Evolutionary conservation across 2,888 invertebrate species (phyloP).

Genomic region (Cephus spinipes): DNA sequence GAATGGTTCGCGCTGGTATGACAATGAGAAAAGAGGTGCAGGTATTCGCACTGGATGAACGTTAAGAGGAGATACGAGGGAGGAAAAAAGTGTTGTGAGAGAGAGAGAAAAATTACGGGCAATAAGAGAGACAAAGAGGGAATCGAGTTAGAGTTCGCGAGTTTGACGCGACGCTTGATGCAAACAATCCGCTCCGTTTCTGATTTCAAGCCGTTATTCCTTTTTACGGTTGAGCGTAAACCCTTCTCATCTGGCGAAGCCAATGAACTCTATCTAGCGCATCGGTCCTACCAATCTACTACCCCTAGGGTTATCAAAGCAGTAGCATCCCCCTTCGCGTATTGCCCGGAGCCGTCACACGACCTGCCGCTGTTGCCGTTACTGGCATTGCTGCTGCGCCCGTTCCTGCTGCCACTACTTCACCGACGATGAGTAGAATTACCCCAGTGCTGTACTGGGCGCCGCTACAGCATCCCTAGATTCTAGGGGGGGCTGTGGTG

Average conservation of each 20-base stretch:
- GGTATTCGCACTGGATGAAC: background rate
- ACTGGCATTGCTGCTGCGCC: constrained; percentile 10
- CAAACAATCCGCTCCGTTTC: constrained; percentile 47
- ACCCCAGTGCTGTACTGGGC: constrained; percentile 51
- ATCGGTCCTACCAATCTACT: constrained; percentile 59
- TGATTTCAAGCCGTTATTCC: constrained; percentile 40
- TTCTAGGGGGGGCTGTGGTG: background rate
- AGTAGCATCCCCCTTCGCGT: constrained; percentile 14
- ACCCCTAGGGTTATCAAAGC: constrained; percentile 60
- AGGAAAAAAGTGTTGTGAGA: background rate
- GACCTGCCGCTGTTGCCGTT: background rate
- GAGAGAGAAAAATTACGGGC: background rate
- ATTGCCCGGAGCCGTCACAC: constrained; percentile 12
- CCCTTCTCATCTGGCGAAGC: constrained; percentile 51
- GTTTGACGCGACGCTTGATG: constrained; percentile 20
- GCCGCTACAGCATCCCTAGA: constrained; percentile 38
- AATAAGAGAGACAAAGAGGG: constrained; percentile 11
- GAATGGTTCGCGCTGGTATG: constrained; percentile 20
- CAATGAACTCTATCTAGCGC: constrained; percentile 61
- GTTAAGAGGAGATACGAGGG: background rate
- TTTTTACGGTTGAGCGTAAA: constrained; percentile 57
- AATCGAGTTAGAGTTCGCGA: constrained; percentile 22
- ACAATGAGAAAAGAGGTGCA: constrained; percentile 13
- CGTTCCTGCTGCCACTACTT: constrained; percentile 38
- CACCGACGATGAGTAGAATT: constrained; percentile 59